Evolutionary conservation across 2,113 vertebrate genomes (phyloP).

Genomic region (Rissa tridactyla): DNA sequence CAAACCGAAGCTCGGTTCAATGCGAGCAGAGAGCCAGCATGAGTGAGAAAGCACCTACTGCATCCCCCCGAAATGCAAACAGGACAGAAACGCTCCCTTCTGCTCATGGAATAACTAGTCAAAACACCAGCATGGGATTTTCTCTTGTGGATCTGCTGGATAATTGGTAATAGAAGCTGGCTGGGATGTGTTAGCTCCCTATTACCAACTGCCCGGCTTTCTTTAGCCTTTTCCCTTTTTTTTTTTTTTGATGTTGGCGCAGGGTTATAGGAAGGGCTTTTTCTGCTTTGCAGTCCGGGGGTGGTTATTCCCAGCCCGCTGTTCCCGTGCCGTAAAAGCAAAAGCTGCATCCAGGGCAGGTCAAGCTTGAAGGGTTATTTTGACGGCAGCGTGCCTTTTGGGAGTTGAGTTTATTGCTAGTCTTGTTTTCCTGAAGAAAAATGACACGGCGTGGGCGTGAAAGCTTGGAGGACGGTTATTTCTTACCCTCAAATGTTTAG

Average conservation of each 20-base stretch:
- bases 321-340: neutral
- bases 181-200: neutral
- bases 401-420: neutral
- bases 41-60: neutral
- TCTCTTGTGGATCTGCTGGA: neutral
- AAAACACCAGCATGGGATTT: neutral
- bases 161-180: neutral
- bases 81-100: rapidly evolving
- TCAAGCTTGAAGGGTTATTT: neutral
- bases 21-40: neutral
- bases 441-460: neutral
- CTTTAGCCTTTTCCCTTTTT: neutral
- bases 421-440: neutral
- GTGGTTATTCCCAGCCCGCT: neutral
- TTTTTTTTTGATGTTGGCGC: neutral
- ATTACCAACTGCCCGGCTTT: neutral
- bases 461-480: neutral
- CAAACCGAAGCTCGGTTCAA: neutral
- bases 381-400: neutral
- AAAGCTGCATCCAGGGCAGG: rapidly evolving
- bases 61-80: neutral
- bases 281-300: neutral
- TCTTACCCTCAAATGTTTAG: neutral
- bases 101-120: neutral
- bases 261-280: neutral